Conservation (phyloP, 2,797 vertebrate species). For the Pseudomugil gertrudae region DNA sequence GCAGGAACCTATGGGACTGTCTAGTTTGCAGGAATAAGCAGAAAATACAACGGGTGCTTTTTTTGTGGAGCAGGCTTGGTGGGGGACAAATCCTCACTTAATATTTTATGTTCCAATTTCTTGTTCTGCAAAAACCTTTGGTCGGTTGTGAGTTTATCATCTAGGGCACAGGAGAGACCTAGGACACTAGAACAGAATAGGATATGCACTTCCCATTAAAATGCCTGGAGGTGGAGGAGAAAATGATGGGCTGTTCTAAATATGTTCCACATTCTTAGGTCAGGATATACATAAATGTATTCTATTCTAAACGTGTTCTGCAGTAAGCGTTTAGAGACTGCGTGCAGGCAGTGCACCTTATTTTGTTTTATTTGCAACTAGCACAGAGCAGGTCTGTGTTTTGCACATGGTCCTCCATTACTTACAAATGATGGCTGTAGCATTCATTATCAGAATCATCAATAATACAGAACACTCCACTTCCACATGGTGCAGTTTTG, state of each 20-base stretch:
- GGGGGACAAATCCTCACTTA: conserved; percentile 38
- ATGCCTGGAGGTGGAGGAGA: conserved; percentile 41
- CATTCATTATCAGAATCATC: background rate
- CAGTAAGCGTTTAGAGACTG: conserved; percentile 10
- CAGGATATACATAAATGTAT: conserved; percentile 30
- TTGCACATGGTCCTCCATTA: conserved; percentile 7
- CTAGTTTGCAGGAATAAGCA: conserved; percentile 39
- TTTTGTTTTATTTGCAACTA: background rate
- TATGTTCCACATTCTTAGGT: conserved; percentile 40
- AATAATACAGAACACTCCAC: background rate
- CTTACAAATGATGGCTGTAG: conserved; percentile 5
- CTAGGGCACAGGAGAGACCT: conserved; percentile 24
- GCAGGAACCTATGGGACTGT: conserved; percentile 24
- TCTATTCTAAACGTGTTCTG: background rate
- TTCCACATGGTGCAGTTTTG: background rate
- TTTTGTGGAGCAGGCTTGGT: conserved; percentile 2
- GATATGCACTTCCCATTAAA: conserved; percentile 49
- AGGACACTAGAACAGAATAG: conserved; percentile 11
- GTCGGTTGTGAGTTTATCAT: conserved; percentile 58
- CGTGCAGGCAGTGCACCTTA: conserved; percentile 11
- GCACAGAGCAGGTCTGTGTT: background rate
- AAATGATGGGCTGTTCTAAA: conserved; percentile 48
- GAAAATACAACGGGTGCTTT: conserved; percentile 45
- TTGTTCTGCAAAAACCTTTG: conserved; percentile 50
- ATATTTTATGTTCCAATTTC: conserved; percentile 69